Evolutionary conservation across 2,888 invertebrate species (phyloP).

Genomic region (Mimas tiliae): DNA sequence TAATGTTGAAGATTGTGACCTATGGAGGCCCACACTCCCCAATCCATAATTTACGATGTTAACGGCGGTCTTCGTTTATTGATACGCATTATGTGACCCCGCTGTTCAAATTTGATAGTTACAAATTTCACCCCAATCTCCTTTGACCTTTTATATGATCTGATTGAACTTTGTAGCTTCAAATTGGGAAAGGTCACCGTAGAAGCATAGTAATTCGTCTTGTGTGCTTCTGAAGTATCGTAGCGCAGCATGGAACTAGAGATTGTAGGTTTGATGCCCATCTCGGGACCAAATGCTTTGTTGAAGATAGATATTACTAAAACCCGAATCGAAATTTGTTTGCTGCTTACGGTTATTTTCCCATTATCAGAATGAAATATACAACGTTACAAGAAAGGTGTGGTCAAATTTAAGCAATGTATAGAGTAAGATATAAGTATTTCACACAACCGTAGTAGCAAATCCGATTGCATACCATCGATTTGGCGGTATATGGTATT

Average conservation of each 20-base stretch:
- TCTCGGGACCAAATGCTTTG: too few species aligned
- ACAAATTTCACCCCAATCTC: constrained; percentile 34
- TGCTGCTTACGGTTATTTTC: too few species aligned
- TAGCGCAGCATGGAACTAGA: not conserved
- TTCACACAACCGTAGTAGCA: too few species aligned
- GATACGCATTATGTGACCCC: constrained; percentile 49
- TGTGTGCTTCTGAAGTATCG: not conserved
- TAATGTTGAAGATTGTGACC: constrained; percentile 61
- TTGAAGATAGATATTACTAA: too few species aligned
- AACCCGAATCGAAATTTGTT: too few species aligned
- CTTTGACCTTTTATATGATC: constrained; percentile 23
- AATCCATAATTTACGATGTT: constrained; percentile 57
- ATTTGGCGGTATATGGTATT: too few species aligned
- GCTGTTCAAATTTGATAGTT: constrained; percentile 46
- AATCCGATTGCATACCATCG: too few species aligned
- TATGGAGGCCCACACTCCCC: constrained; percentile 47
- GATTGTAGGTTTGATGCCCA: not conserved
- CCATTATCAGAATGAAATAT: too few species aligned
- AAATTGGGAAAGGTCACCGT: not conserved
- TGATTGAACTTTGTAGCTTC: constrained; percentile 12
- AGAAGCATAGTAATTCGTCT: not conserved
- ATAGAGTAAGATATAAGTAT: too few species aligned
- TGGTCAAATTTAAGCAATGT: too few species aligned
- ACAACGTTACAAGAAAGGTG: too few species aligned
- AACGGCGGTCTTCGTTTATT: constrained; percentile 50